Evolutionary conservation across 2,113 vertebrate genomes (phyloP), one percentile per base, ranked within the genome.

Genomic region (Oostethus manadensis): DNA sequence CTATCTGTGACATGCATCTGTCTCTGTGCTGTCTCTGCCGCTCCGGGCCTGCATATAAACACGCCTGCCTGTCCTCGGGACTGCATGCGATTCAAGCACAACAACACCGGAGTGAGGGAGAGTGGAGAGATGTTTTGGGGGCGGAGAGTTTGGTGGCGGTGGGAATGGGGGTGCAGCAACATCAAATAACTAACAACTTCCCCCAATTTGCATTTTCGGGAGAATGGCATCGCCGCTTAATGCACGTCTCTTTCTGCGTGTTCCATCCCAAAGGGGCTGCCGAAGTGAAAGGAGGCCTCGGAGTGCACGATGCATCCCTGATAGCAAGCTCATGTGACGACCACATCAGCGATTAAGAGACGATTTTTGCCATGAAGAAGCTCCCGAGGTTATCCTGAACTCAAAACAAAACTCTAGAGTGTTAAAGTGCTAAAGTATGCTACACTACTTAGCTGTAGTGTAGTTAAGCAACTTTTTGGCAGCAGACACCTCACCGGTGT

Each of bases 1-100:
- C 81, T 91, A 90, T 91, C 90, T 89, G 76, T 90, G 85, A 91
- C 89, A 87, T 89, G 79, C 86, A 91, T 91, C 89, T 90, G 88
- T 88, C 85, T 88, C 84, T 77, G 75, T 33, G 84, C 83, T 83
- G 87, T 87, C 87, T 87, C 72, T 73, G 75, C 80, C 70, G 89
- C 90, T 90, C 73, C 62, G 60, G 84, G 90, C 82, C 85, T 89
- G 87, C 81, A 89, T 89, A 86, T 89, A 88, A 88, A 86, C 82
- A 87, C 57, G 72, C 70, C 71, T 77, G 74, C 82, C 72, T 87
- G 86, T 88, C 86, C 86, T 60, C 82, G 60, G 86, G 88, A 83
- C 82, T 88, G 84, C 82, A 81, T 82, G 70, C 68, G 68, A 87
- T 83, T 86, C 83, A 86, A 82, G 76, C 80, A 72, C 81, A 84